Base-by-base conservation (phyloP, 2,797 vertebrate species). In the Podarcis siculus region DNA sequence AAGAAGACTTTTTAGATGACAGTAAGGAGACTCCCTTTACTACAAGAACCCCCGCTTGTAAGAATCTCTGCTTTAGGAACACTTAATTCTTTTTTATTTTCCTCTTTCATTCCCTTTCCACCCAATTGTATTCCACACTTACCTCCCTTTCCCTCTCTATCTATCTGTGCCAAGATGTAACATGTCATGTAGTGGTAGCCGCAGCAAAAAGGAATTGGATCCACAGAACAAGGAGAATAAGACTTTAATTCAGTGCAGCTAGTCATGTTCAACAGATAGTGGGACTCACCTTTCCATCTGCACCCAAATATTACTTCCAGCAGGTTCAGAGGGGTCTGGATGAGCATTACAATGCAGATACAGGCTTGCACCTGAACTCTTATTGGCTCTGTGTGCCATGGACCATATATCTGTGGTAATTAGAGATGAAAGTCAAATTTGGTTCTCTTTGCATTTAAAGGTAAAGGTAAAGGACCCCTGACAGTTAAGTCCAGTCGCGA, bases 1-100 rank as follows among this genome's bases (percentile, higher is more conserved):
- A 99, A 78, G 99, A 99, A 97, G 99, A 99, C 96, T 99, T 98
- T 97, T 97, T 99, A 96, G 99, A 99, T 96, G 99, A 99, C 97
- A 99, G 99, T 99, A 97, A 98, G 98, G 97, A 97, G 97, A 97
- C 95, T 97, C 97, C 97, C 97, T 97, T 97, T 97, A 97, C 97
- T 97, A 97, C 97, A 97, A 97, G 96, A 97, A 95, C 95, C 97
- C 97, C 96, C 87, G 96, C 97, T 97, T 97, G 97, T 97, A 97
- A 97, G 97, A 97, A 97, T 90, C 96, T 97, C 96, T 97, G 97
- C 96, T 96, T 97, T 97, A 96, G 97, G 97, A 97, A 95, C 95
- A 96, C 94, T 96, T 96, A 93, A 91, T 95, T 85, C 90, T 94
- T 95, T 88, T 93, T 92, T 84, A 88, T 95, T 92, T 92, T 92